Percentiles rank a stretch among this genome's conserved stretches.
Conservation (phyloP, 2,113 vertebrate genomes). For the Amia ocellicauda region DNA sequence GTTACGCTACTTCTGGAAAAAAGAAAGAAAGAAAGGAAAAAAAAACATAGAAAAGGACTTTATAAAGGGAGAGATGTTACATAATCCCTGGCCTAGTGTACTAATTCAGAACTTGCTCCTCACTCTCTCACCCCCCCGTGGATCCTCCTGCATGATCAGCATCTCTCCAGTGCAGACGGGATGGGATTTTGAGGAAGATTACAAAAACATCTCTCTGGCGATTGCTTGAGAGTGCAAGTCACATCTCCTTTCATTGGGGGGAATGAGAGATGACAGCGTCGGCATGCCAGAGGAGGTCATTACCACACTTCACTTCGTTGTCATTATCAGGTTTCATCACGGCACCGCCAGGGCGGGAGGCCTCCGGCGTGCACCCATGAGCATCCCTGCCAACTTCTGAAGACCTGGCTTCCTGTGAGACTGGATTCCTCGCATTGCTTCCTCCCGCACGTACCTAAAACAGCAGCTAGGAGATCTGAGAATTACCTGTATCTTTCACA, state of each 20-base stretch:
- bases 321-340: slow-evolving; percentile 11
- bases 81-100: no score
- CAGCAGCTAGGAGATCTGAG: background rate
- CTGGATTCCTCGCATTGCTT: background rate
- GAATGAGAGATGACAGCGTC: slow-evolving; percentile 27
- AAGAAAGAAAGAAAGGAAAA: no score
- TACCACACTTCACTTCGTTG: background rate
- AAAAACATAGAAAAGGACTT: no score
- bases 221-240: background rate
- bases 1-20: no score
- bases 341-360: background rate
- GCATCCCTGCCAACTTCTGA: background rate
- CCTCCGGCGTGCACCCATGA: background rate
- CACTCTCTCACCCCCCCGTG: no score
- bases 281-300: background rate
- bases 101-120: no score
- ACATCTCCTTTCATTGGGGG: background rate
- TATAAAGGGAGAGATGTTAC: no score
- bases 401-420: background rate
- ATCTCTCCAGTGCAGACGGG: no score
- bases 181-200: no score
- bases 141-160: no score
- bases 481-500: no score
- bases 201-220: background rate
- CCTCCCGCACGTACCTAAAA: background rate